Base-by-base conservation (phyloP, 2,888 invertebrate species). In the Parnassius apollo region DNA sequence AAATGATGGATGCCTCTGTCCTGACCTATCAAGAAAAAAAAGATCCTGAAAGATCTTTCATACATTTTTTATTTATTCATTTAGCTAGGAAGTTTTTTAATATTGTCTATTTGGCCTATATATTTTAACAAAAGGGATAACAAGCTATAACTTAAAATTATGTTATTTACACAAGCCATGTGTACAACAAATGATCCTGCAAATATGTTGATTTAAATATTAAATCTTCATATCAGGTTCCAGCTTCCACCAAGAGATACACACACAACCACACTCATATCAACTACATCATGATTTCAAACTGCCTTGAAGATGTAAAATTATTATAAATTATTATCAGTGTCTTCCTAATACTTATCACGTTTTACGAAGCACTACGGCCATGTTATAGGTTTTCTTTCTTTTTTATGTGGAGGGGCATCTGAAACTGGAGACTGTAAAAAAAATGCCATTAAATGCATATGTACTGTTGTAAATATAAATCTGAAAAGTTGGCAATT, bases 311-410 rank as follows among this genome's bases (percentile, higher is more conserved):
- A 35, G 12, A 42, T 35, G 9, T 42, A 53, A 35, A 53, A 12
- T n/a, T 42, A 57, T 25, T 46, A 2, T 25, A 9, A 49, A 35
- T 42, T 42, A 58, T 58, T 42, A 11, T 54, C 35, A 45, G 35
- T 44, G 11, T 55, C 42, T 7, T 49, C 10, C 42, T 51, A 10
- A 18, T 42, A 12, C 46, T 25, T 18, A 25, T 9, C 7, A 58
- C 3, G 12, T 11, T 12, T 8, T 60, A 35, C n/a, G 4, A 2
- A n/a, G 11, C 13, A 22, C 64, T 75, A 91, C 0, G 91, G 91
- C 90, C 90, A 91, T 59, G 85, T 85, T 59, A 91, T 88, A 7
- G 71, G 71, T 72, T 85, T 89, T 51, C 74, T 80, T 8, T 82
- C 83, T 68, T 79, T 88, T 71, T 91, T 91, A 4, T 73, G 54